phyloP scores from a whole-genome alignment of 2,797 vertebrate genomes.

The Chaetophractus vellerosus region DNA sequence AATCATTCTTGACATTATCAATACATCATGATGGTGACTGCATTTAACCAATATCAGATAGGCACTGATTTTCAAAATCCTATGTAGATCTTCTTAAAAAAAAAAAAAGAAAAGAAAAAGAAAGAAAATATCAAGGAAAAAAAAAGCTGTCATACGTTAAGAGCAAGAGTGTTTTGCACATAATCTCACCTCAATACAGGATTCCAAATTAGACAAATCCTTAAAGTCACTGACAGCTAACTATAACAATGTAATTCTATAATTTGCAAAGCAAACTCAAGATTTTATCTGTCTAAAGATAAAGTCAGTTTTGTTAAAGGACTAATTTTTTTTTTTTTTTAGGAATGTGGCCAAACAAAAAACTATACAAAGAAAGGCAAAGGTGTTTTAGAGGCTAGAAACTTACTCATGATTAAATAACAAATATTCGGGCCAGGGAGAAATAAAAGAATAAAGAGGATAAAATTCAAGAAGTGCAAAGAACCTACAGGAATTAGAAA shows the following conservation, averaged over 20 bases:
- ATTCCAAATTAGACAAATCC: conserved; percentile 36
- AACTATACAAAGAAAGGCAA: background rate
- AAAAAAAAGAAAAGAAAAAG: background rate
- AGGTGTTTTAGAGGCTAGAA: conserved; percentile 28
- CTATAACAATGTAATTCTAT: background rate
- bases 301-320: conserved; percentile 32
- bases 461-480: conserved; percentile 14
- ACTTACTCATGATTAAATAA: conserved; percentile 26
- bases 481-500: background rate
- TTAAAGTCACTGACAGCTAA: conserved; percentile 32
- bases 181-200: background rate
- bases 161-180: conserved; percentile 23
- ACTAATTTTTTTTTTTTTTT: background rate
- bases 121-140: background rate
- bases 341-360: conserved; percentile 36
- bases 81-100: conserved; percentile 10
- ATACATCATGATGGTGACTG: background rate
- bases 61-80: background rate
- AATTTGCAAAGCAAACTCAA: conserved; percentile 61
- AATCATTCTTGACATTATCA: conserved; percentile 33
- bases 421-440: background rate
- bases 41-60: conserved; percentile 38
- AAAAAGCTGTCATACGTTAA: background rate
- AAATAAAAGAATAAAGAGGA: background rate
- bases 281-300: background rate